These are phyloP conservation scores for Caenorhabditis wallacei DNA, from an alignment of 2,888 invertebrate genomes.

Conservation along the genomic window DNA sequence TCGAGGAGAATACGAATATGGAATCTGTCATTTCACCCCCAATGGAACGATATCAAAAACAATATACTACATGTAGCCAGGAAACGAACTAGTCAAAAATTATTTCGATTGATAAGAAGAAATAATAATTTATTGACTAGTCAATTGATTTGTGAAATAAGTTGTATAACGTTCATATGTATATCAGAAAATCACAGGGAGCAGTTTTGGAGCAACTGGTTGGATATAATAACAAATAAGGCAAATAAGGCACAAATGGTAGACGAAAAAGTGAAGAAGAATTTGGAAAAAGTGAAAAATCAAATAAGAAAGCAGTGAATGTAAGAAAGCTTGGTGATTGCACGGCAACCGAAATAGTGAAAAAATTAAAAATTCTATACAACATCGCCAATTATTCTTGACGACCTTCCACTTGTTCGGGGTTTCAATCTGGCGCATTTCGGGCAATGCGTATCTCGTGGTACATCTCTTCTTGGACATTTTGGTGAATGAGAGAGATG, in stretches of 20 bases:
- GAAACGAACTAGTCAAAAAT: too few species aligned
- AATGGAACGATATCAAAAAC: too few species aligned
- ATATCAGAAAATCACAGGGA: constrained; percentile 29
- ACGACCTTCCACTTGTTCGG: constrained; percentile 1
- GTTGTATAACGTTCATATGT: constrained; percentile 4
- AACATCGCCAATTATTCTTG: constrained; percentile 28
- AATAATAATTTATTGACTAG: constrained; percentile 11
- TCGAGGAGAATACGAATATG: too few species aligned
- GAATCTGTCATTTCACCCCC: too few species aligned
- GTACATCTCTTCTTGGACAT: constrained; percentile 65
- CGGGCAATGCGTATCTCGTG: constrained; percentile 55
- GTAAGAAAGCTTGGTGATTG: constrained; percentile 17
- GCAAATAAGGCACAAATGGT: constrained; percentile 30
- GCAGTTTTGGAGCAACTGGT: constrained; percentile 8
- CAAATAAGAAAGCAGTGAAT: constrained; percentile 11
- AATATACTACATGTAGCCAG: too few species aligned
- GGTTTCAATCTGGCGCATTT: constrained; percentile 55
- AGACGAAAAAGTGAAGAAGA: constrained; percentile 10
- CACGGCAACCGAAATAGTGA: constrained; percentile 13
- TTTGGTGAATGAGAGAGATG: constrained; percentile 70
- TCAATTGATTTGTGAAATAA: constrained; percentile 7
- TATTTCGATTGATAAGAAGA: not conserved
- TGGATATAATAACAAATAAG: not conserved
- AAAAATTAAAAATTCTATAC: constrained; percentile 8
- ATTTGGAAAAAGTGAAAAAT: constrained; percentile 1